Base-by-base conservation (phyloP, 2,113 vertebrate genomes). In the Anolis sagrei region DNA sequence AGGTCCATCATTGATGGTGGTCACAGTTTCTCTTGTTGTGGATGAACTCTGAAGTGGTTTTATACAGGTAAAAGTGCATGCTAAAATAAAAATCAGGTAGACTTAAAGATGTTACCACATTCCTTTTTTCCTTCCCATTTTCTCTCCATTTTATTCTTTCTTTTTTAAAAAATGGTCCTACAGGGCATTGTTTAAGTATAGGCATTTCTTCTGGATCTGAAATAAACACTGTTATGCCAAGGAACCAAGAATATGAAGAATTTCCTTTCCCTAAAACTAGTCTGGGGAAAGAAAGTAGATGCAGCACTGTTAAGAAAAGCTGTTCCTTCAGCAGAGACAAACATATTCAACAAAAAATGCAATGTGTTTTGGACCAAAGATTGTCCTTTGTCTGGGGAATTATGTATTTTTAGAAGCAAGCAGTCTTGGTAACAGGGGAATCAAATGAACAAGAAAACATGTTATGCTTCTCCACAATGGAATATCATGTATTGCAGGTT, bases 371-470 rank as follows among this genome's bases (percentile, higher is more conserved):
- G 58, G 25, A 9, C 70, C 32, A 75, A 75, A 49, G 69, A 81
- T 16, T 21, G 68, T 5, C 51, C 27, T 66, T 36, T 9, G 3
- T 75, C 78, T 51, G 10, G 78, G 70, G 39, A 86, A 86, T 75
- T 49, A 6, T 86, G 29, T 85, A 73, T 86, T 66, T 80, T 81
- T 86, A 75, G 84, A 86, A 51, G 39, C 69, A 75, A 74, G 61
- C 39, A 49, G 48, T 66, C 32, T 75, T 54, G 69, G 66, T 49
- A 75, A 27, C 70, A 49, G 21, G 68, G 69, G 77, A 86, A 79
- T 74, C 36, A 72, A 85, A 58, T 29, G 72, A 61, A 79, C 32
- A 51, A 81, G 70, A 86, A 86, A 81, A 69, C 77, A 74, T 73
- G 69, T 75, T 86, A 68, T 75, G 58, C 44, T 66, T n/a, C 54